Base-by-base conservation (phyloP, 2,797 vertebrate species). In the Leucoraja ocellata region DNA sequence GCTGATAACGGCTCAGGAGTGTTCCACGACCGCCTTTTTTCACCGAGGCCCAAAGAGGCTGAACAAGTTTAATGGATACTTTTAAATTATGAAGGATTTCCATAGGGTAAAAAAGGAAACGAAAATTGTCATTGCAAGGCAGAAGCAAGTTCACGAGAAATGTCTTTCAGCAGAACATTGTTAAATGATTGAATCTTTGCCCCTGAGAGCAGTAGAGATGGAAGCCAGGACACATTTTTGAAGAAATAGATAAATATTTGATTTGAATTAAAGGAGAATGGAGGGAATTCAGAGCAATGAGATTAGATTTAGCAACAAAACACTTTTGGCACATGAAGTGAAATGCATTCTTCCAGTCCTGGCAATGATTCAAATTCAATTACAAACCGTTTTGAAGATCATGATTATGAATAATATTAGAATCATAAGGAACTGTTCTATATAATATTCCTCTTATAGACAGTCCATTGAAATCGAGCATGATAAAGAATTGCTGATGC, bases 121-220 rank as follows among this genome's bases (percentile, higher is more conserved):
- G 18, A 21, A 86, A 63, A 36, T 65, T 88, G n/a, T 88, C 61
- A 32, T 32, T 23, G 16, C 32, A 68, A 88, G 32, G 63, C 23
- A 88, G n/a, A 63, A 88, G 61, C 36, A 88, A 88, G 84, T 68
- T 88, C 18, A 36, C 14, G n/a, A 88, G 63, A 88, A 88, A 88
- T 36, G 3, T 1, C 61, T 13, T 88, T 21, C 16, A 63, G 25
- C 25, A 86, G 1, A 63, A 14, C 63, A 25, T 65, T 88, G 63
- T 36, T 88, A 68, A 88, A 65, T 68, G 10, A 6, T 36, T 63
- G 61, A 88, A 18, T 68, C 18, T 68, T 68, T 88, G 28, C 61
- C 28, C 1, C 16, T 7, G 14, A 13, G n/a, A 36, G 14, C 10
- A 68, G 84, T 21, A 65, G 61, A 32, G 61, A 65, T 1, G 63